A percentile compares a stretch with the other conserved stretches of the same genome.
These are phyloP conservation scores for Rhegmatorhina hoffmannsi DNA, from an alignment of 2,113 vertebrate species.

Conservation along the genomic window DNA sequence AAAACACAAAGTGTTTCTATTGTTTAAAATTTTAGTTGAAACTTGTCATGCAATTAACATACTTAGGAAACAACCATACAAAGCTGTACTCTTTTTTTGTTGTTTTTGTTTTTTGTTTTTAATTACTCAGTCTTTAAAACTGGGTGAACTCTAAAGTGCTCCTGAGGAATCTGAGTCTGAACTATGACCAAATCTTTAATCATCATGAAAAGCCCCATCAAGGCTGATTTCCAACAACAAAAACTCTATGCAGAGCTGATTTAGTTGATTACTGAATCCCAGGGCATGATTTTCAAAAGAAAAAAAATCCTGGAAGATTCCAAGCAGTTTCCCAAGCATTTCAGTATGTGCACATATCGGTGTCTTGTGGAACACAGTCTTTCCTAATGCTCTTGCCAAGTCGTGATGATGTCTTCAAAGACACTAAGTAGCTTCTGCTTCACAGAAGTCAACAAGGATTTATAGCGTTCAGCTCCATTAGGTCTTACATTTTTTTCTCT, in stretches of 20 bases:
- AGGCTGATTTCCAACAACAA: not conserved
- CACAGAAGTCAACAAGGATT: not conserved
- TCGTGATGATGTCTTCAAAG: not conserved
- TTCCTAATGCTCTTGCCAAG: not conserved
- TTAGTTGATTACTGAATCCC: slow-evolving; percentile 12
- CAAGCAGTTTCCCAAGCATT: not conserved
- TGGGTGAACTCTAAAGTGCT: not conserved
- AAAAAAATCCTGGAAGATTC: not conserved
- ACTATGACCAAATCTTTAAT: slow-evolving; percentile 32
- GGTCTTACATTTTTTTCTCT: not conserved
- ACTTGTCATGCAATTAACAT: slow-evolving; percentile 34
- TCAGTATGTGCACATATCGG: not conserved
- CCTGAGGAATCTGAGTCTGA: slow-evolving; percentile 30
- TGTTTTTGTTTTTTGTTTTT: not conserved
- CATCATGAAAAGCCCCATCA: slow-evolving; percentile 10
- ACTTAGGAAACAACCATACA: not conserved
- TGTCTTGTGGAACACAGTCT: not conserved
- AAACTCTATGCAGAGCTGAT: not conserved
- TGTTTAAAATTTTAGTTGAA: slow-evolving; percentile 8
- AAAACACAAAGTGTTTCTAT: not conserved
- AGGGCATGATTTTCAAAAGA: not conserved
- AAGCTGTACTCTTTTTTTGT: not conserved
- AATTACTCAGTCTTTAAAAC: not conserved
- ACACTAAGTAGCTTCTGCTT: not conserved
- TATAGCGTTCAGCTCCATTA: not conserved